Conservation (phyloP, 2,797 vertebrate species). For the Monodelphis domestica region DNA sequence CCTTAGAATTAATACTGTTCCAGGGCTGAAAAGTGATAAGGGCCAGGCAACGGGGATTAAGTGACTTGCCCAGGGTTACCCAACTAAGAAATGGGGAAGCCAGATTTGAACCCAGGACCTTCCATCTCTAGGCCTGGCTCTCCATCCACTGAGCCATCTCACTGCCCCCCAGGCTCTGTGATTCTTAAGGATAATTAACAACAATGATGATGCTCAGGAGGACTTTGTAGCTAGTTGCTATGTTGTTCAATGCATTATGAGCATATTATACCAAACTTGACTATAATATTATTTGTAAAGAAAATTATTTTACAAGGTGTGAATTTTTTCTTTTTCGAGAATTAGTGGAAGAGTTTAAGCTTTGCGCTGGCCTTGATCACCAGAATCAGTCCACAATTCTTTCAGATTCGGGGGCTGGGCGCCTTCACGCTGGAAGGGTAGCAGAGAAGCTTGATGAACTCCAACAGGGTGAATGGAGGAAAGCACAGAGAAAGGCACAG, state of each 20-base stretch:
- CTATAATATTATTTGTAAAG: background rate
- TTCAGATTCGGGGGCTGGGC: background rate
- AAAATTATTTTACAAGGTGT: constrained; percentile 66
- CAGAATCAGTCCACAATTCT: background rate
- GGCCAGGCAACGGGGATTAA: too few relatives aligned
- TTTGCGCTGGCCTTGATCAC: too few relatives aligned
- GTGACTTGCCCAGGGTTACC: too few relatives aligned
- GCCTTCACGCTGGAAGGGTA: background rate
- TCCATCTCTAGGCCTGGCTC: too few relatives aligned
- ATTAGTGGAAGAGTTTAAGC: constrained; percentile 71
- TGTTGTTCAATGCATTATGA: background rate
- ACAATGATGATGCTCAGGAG: too few relatives aligned
- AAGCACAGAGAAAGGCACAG: background rate
- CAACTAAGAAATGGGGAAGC: too few relatives aligned
- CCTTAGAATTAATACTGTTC: too few relatives aligned
- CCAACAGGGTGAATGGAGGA: background rate
- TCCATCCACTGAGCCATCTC: too few relatives aligned
- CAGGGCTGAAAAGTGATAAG: too few relatives aligned
- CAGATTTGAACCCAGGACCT: too few relatives aligned
- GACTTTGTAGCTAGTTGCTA: constrained; percentile 51
- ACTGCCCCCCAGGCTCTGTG: too few relatives aligned
- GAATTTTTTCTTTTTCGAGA: constrained; percentile 50
- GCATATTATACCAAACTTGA: background rate
- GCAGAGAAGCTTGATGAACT: background rate
- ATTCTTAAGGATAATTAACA: too few relatives aligned